Evolutionary conservation across 30 jellyfish, hydroid and myxozoan genomes (phyloP).

Genomic region (Nemopilema nomurai): DNA sequence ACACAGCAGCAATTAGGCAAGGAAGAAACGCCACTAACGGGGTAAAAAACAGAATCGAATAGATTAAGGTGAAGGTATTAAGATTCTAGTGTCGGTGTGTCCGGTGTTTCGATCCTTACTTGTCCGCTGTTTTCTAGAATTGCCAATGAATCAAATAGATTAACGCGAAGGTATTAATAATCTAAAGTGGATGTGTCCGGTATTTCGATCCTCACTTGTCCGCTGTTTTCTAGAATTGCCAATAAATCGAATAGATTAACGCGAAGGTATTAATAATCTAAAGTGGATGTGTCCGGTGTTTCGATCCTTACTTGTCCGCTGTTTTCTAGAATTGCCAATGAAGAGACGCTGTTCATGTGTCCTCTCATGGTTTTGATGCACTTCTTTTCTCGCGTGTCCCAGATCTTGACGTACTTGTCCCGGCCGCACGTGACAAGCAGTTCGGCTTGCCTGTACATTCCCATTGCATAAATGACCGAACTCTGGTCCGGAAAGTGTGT

Average conservation of each 20-base stretch:
- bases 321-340: constrained; percentile 71
- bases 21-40: background rate
- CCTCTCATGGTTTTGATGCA: constrained; percentile 89
- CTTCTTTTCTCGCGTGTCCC: constrained; percentile 87
- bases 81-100: too few species aligned
- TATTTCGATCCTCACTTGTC: too few species aligned
- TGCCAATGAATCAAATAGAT: too few species aligned
- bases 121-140: too few species aligned
- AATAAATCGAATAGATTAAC: too few species aligned
- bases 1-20: background rate
- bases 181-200: too few species aligned
- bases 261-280: too few species aligned
- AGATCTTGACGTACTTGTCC: constrained; percentile 83
- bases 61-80: background rate
- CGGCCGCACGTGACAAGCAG: constrained; percentile 88
- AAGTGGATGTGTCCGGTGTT: too few species aligned
- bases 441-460: constrained; percentile 76
- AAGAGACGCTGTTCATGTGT: constrained; percentile 89
- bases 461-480: constrained; percentile 86
- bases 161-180: too few species aligned
- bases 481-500: constrained; percentile 82
- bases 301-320: constrained; percentile 88
- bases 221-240: too few species aligned
- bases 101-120: too few species aligned
- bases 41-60: too few species aligned